Base-by-base conservation (phyloP, 2,797 vertebrate genomes). In the Sciurus carolinensis region DNA sequence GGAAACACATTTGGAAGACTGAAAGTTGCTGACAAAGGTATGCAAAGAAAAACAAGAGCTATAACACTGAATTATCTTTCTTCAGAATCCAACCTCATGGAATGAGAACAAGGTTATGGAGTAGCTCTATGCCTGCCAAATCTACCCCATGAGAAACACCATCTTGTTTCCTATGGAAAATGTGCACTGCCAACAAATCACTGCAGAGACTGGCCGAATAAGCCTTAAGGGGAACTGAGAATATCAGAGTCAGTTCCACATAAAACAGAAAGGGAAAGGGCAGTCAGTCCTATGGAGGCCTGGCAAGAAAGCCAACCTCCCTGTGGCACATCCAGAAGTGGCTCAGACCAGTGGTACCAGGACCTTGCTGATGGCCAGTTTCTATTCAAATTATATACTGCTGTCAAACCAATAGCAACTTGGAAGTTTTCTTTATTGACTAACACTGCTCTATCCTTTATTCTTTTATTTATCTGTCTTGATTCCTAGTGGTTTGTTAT, bases 11-110 rank as follows among this genome's bases (percentile, higher is more conserved):
- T 92, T 59, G 89, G 92, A 92, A 96, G 93, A 89, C 85, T 57
- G 85, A 96, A 97, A 96, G 92, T 97, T 97, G 97, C 96, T 97
- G 98, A 97, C 97, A 96, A 97, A 96, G 93, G 90, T 85, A 85
- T 72, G 67, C 85, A 96, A 59, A 87, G 54, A 96, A 93, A 94
- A 95, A 93, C 79, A 72, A 95, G 95, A 82, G 93, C 95, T 92
- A 30, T 95, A 95, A 97, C 86, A 93, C 94, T 94, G 97, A 97
- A 96, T 96, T 96, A 96, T 97, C 94, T 88, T 94, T 95, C 95
- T 95, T 97, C 92, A 95, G 95, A 95, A 85, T 92, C 96, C 96
- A 97, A 92, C 95, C 95, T 98, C 94, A 83, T 72, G 59, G 95
- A 97, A 93, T 95, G 82, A 69, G 97, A 97, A 87, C 97, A 97